Evolutionary conservation across 1,140 invertebrate genomes (phyloP), one percentile per base, ranked within the genome.

Genomic region (Sycophila sp.): DNA sequence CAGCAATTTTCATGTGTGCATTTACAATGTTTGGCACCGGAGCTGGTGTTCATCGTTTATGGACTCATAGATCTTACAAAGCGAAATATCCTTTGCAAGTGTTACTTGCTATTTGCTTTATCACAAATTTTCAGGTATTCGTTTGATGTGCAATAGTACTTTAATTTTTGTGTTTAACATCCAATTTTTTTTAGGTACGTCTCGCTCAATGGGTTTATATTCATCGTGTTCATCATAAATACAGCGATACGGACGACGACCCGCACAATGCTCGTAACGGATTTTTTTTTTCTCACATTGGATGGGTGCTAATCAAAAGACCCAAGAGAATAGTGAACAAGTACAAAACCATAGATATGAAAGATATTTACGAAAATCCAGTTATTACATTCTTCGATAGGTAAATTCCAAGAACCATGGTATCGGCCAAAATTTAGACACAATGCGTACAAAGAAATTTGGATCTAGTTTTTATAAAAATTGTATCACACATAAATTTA

Each of bases 31-130:
- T 92, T 66, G 91, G 92, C 13, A 86, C 96, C 7, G 96, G 95
- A 0, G 94, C 88, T 26, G 95, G 95, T 4, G 92, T 89, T 2
- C 95, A 97, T 84, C 88, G 95, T 26, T 89, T 93, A 19, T 97
- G 93, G 93, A 89, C 92, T 36, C 95, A 97, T 84, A 87, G 91
- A 63, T 88, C 94, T 11, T 97, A 92, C 82, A 95, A 95, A 86
- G 95, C 95, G 3, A 93, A 89, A 71, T 73, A 89, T 17, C 92
- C 93, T 0, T 80, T 96, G 7, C 87, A 91, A 73, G 85, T 92
- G 7, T 84, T 96, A 42, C 81, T 96, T 11, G 87, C 91, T 49
- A 34, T 91, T 8, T 89, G 89, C 71, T 93, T 92, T 74, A 90
- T 90, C 7, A 80, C 92, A 5, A 89, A 94, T 64, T 91, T 93